A percentile compares a stretch with the other conserved stretches of the same genome.
These are phyloP conservation scores for Otolemur crassicaudatus DNA, from an alignment of 2,797 vertebrate genomes.

Conservation along the genomic window DNA sequence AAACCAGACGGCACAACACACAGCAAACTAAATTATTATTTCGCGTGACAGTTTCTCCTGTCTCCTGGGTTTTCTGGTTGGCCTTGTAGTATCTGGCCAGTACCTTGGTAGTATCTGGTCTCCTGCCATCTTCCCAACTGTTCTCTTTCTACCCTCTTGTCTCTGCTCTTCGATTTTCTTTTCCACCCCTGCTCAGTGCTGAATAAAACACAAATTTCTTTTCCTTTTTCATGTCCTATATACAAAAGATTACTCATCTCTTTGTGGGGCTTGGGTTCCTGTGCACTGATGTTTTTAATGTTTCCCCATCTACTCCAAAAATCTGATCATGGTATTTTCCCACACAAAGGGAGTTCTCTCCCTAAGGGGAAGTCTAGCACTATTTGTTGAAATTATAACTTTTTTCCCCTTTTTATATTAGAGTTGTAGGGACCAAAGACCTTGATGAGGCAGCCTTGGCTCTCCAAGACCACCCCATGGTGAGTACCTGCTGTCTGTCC, in stretches of 20 bases:
- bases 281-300: not conserved
- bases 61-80: not conserved
- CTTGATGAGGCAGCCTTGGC: not conserved
- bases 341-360: not conserved
- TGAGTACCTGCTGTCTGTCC: not conserved
- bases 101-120: not conserved
- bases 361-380: not conserved
- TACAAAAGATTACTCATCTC: not conserved
- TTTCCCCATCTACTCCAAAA: not conserved
- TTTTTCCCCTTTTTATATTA: not conserved
- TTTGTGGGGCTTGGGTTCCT: not conserved
- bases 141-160: not conserved
- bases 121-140: not conserved
- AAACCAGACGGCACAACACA: not conserved
- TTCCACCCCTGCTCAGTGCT: not conserved
- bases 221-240: not conserved
- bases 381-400: not conserved
- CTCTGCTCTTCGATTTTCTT: not conserved
- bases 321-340: not conserved
- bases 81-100: not conserved
- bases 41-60: not conserved
- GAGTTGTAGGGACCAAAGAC: not conserved
- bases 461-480: not conserved
- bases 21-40: not conserved
- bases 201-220: constrained; percentile 48